Conservation (phyloP, 2,797 vertebrate species). For the Falco naumanni region DNA sequence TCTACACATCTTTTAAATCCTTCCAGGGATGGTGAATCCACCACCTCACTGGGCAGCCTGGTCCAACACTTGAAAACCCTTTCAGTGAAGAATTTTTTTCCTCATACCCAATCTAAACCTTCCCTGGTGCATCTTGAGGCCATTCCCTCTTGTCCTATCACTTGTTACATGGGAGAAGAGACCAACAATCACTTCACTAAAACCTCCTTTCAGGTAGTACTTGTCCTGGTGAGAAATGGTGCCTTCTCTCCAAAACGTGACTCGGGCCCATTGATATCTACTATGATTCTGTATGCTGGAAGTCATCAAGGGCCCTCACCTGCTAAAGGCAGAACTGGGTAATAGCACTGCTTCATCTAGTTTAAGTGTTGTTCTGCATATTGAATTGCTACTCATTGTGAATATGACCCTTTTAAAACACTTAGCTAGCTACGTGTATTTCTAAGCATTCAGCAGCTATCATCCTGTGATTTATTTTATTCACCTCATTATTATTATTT, state of each 20-base stretch:
- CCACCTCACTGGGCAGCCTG: too few species aligned
- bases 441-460: background rate
- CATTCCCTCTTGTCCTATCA: too few species aligned
- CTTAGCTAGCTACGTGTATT: background rate
- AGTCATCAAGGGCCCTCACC: background rate
- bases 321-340: background rate
- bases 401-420: background rate
- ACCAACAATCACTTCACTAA: too few species aligned
- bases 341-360: background rate
- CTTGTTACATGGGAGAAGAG: too few species aligned
- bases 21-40: too few species aligned
- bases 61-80: too few species aligned
- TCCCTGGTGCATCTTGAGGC: too few species aligned
- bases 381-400: background rate
- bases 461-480: background rate
- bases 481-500: conserved; percentile 27
- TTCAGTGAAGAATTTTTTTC: too few species aligned
- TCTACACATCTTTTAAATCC: too few species aligned
- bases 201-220: too few species aligned
- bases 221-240: background rate
- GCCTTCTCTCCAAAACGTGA: background rate
- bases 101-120: too few species aligned
- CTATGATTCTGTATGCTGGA: background rate
- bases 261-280: background rate
- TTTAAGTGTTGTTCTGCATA: background rate